A percentile compares a stretch with the other conserved stretches of the same genome.
phyloP scores from a whole-genome alignment of 2,113 vertebrate species.

The Forbesichthys papilliferus region DNA sequence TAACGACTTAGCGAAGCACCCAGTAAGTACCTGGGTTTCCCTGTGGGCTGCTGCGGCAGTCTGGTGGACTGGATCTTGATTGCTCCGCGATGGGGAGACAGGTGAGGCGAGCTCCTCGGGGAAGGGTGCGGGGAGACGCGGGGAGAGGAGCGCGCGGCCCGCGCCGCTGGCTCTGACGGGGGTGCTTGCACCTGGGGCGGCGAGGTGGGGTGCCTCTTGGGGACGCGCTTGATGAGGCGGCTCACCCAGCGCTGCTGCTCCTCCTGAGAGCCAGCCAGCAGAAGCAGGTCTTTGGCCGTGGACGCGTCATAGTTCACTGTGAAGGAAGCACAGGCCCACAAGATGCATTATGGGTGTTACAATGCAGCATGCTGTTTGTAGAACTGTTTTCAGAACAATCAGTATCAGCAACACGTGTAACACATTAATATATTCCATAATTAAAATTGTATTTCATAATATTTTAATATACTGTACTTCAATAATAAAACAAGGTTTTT shows the following conservation, averaged over 20 bases:
- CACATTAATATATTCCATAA: too few relatives aligned
- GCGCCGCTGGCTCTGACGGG: neutral
- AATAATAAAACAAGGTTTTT: too few relatives aligned
- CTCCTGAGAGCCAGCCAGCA: slow-evolving; percentile 87
- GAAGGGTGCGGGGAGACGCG: slow-evolving; percentile 59
- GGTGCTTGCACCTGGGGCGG: slow-evolving; percentile 65
- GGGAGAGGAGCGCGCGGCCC: slow-evolving; percentile 28
- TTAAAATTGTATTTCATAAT: too few relatives aligned
- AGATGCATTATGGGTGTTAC: too few relatives aligned
- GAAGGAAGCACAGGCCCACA: neutral
- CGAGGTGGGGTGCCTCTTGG: slow-evolving; percentile 83
- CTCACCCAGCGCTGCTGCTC: slow-evolving; percentile 96
- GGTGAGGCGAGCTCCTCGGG: slow-evolving; percentile 70
- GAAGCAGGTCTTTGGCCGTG: slow-evolving; percentile 92
- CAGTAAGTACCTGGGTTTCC: slow-evolving; percentile 65
- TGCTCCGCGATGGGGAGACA: slow-evolving; percentile 84
- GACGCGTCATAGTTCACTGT: slow-evolving; percentile 96
- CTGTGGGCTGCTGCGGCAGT: slow-evolving; percentile 41
- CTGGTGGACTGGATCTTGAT: slow-evolving; percentile 66
- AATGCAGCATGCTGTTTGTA: too few relatives aligned
- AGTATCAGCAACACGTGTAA: too few relatives aligned
- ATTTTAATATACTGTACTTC: too few relatives aligned
- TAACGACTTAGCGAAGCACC: too few relatives aligned
- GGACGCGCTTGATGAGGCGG: slow-evolving; percentile 92
- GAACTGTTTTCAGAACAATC: too few relatives aligned